Conservation (phyloP, 2,888 invertebrate species). For the Tenthredo livida region DNA sequence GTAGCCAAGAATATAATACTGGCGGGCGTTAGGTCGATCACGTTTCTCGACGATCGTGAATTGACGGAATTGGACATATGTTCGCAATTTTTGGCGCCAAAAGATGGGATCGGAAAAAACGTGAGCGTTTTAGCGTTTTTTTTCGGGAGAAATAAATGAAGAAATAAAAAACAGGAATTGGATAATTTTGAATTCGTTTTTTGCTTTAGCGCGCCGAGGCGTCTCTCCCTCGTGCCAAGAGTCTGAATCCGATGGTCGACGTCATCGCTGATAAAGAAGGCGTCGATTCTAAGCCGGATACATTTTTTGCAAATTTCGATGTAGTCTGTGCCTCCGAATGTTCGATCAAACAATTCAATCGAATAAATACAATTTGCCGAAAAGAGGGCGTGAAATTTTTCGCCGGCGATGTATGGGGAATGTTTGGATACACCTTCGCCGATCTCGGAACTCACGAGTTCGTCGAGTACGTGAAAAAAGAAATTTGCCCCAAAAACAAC, state of each 20-base stretch:
- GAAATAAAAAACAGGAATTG: background rate
- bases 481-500: too few species aligned
- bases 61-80: conserved; percentile 86
- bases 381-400: conserved; percentile 90
- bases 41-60: conserved; percentile 88
- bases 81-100: conserved; percentile 91
- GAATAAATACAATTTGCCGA: conserved; percentile 89
- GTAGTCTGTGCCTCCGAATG: conserved; percentile 91
- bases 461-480: conserved; percentile 83
- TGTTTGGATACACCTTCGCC: conserved; percentile 94
- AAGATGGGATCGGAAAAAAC: conserved; percentile 88
- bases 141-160: background rate
- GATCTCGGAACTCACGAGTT: conserved; percentile 93
- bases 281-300: conserved; percentile 84
- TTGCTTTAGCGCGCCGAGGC: conserved; percentile 88
- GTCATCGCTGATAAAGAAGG: conserved; percentile 85
- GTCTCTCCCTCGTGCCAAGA: conserved; percentile 88
- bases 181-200: conserved; percentile 16
- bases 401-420: conserved; percentile 95
- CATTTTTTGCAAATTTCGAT: conserved; percentile 88
- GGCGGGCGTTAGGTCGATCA: conserved; percentile 94
- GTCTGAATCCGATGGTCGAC: conserved; percentile 96
- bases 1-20: conserved; percentile 97
- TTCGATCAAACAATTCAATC: conserved; percentile 85
- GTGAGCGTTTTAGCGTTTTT: conserved; percentile 77